Evolutionary conservation across 2,113 vertebrate genomes (phyloP).

Genomic region (Elaphurus davidianus): DNA sequence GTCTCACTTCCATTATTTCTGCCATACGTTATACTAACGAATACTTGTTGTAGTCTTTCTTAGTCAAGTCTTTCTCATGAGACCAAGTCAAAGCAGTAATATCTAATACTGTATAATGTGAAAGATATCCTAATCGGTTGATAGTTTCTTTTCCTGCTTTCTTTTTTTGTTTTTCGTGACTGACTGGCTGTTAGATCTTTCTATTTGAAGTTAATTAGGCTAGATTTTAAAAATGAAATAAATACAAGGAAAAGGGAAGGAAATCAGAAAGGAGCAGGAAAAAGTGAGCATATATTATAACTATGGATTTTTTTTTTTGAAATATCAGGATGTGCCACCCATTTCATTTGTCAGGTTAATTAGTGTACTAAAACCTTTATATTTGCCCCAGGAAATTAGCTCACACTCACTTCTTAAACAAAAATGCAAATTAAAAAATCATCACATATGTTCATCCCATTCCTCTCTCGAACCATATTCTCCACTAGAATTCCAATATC

Average conservation of each 20-base stretch:
- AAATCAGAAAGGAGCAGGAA: not conserved
- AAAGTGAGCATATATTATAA: not conserved
- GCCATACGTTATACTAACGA: conserved; percentile 63
- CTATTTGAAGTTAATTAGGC: not conserved
- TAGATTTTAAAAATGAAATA: conserved; percentile 18
- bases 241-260: not conserved
- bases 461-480: not conserved
- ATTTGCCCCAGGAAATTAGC: not conserved
- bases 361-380: not conserved
- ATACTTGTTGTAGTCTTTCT: conserved; percentile 51
- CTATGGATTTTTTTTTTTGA: not conserved
- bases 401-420: not conserved
- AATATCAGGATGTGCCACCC: not conserved
- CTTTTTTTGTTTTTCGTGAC: not conserved
- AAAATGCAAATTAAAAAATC: not conserved
- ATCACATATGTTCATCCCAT: not conserved
- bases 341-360: not conserved
- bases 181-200: conserved; percentile 7
- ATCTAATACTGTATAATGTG: conserved; percentile 50
- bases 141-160: conserved; percentile 22
- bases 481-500: not conserved
- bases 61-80: conserved; percentile 56
- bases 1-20: conserved; percentile 62
- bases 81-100: conserved; percentile 60
- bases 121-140: conserved; percentile 8